These are phyloP conservation scores for Yponomeuta malinellus DNA, from an alignment of 2,888 invertebrate species.

Conservation along the genomic window DNA sequence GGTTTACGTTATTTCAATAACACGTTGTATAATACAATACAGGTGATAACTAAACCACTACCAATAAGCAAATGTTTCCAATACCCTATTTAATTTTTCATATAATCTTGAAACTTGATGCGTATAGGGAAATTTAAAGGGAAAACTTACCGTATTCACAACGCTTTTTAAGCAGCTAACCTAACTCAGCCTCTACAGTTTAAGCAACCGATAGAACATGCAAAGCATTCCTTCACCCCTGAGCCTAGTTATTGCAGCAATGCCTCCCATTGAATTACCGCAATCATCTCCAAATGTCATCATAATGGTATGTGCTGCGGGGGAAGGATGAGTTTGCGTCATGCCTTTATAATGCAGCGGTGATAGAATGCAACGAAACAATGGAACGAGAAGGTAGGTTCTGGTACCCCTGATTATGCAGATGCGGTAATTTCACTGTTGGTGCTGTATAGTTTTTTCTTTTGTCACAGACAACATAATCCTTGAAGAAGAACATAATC, in stretches of 20 bases:
- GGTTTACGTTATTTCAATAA: no score
- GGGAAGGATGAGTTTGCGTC: conserved; percentile 9
- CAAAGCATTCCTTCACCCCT: neutral
- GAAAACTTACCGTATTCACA: no score
- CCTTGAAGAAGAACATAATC: no score
- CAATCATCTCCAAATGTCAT: conserved; percentile 28
- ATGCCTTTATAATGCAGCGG: conserved; percentile 7
- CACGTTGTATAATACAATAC: no score
- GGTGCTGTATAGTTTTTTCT: neutral
- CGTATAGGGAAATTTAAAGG: no score
- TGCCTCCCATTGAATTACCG: conserved; percentile 18
- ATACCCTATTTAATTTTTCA: no score
- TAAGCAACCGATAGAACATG: neutral
- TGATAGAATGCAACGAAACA: conserved; percentile 11
- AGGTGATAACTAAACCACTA: no score
- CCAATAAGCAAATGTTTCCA: no score
- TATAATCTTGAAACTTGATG: no score
- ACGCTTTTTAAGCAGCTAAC: no score
- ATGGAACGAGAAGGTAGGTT: neutral
- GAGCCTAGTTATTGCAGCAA: neutral
- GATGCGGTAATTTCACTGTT: neutral
- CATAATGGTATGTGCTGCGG: conserved; percentile 22
- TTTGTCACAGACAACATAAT: no score
- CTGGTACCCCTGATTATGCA: neutral
- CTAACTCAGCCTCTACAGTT: neutral